Evolutionary conservation across 2,888 invertebrate species (phyloP).

Genomic region (Saturnia pavonia): DNA sequence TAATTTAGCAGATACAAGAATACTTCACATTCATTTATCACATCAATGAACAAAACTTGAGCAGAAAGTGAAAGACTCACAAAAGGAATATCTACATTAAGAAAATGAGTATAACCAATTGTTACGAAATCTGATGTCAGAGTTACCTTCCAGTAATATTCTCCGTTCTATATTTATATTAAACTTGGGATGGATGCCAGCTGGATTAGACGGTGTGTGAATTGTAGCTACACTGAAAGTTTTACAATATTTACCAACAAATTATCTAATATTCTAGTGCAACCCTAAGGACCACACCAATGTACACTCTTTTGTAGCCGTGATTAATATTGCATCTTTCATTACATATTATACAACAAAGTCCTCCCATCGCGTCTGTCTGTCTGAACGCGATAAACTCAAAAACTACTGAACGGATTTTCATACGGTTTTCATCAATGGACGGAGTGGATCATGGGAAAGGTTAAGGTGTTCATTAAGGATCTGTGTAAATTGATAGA

Average conservation of each 20-base stretch:
- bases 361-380: too few species aligned
- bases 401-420: too few species aligned
- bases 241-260: slow-evolving; percentile 29
- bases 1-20: slow-evolving; percentile 29
- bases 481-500: too few species aligned
- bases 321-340: neutral
- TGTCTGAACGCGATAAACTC: too few species aligned
- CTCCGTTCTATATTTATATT: slow-evolving; percentile 66
- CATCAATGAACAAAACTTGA: neutral
- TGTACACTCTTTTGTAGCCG: neutral
- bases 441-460: too few species aligned
- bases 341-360: too few species aligned
- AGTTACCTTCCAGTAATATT: slow-evolving; percentile 64
- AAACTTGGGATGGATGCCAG: slow-evolving; percentile 70
- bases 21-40: neutral
- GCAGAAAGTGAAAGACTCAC: neutral
- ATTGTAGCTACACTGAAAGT: slow-evolving; percentile 37
- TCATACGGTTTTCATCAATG: too few species aligned
- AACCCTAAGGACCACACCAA: neutral
- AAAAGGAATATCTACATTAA: neutral
- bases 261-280: neutral
- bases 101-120: slow-evolving; percentile 14
- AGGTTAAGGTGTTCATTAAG: too few species aligned
- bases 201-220: slow-evolving; percentile 45
- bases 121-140: slow-evolving; percentile 57